A percentile compares a stretch with the other conserved stretches of the same genome.
These are phyloP conservation scores for Chrysopilus asiliformis DNA, from an alignment of 2,888 invertebrate species.

Conservation along the genomic window DNA sequence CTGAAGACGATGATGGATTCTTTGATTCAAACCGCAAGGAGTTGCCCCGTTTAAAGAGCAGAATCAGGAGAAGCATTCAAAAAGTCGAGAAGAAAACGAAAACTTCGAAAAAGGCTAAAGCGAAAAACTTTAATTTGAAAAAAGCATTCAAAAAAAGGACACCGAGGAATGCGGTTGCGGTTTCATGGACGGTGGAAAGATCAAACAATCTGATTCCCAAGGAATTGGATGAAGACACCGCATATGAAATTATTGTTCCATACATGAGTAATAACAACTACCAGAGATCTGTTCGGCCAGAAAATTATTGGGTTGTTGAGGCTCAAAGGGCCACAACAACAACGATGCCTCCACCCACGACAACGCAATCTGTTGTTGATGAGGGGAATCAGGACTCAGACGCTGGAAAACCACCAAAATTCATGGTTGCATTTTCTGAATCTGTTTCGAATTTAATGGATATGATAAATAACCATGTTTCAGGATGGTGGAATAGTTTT, in stretches of 20 bases:
- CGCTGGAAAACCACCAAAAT: too few relatives aligned
- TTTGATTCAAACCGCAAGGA: constrained; percentile 4
- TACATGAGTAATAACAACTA: not conserved
- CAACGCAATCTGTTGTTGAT: not conserved
- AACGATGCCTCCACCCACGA: not conserved
- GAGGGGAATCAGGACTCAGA: not conserved
- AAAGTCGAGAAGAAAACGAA: not conserved
- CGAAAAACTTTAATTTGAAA: constrained; percentile 4
- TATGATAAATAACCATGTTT: constrained; percentile 25
- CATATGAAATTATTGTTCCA: too few relatives aligned
- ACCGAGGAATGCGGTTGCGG: not conserved
- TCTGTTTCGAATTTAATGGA: constrained; percentile 25
- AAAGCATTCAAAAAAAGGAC: not conserved
- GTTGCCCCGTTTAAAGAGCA: constrained; percentile 6
- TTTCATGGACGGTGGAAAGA: not conserved
- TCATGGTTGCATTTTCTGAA: constrained; percentile 22
- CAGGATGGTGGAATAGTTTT: constrained; percentile 27
- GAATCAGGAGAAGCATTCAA: constrained; percentile 1
- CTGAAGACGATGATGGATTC: not conserved
- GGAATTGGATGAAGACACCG: too few relatives aligned
- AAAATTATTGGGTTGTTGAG: not conserved
- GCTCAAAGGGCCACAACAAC: constrained; percentile 3
- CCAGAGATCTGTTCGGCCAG: not conserved
- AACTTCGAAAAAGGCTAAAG: constrained; percentile 3
- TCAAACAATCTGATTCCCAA: constrained; percentile 2